Evolutionary conservation across 2,888 invertebrate species (phyloP).

Genomic region (Torymus tubicola): DNA sequence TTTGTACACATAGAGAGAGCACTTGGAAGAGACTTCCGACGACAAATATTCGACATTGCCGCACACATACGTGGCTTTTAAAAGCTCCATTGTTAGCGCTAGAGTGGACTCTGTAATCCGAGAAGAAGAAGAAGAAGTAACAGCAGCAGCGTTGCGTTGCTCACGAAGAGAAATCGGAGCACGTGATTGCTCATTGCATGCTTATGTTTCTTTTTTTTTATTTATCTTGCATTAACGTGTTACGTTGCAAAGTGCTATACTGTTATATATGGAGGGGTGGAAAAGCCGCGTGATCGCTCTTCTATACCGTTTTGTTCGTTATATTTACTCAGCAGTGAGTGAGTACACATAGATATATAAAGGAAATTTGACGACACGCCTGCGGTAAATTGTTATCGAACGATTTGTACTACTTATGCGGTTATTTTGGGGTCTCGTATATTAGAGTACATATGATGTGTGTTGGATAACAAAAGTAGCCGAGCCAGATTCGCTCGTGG

Average conservation of each 20-base stretch:
- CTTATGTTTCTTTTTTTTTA: constrained; percentile 36
- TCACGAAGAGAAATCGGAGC: constrained; percentile 10
- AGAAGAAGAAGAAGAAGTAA: background rate
- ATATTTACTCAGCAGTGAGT: constrained; percentile 2
- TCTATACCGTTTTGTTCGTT: constrained; percentile 5
- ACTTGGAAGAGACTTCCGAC: background rate
- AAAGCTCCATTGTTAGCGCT: constrained; percentile 33
- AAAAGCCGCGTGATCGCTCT: background rate
- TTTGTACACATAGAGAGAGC: no score
- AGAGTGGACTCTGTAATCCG: constrained; percentile 32
- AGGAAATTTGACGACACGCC: constrained; percentile 3
- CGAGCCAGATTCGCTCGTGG: background rate
- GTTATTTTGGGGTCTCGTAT: background rate
- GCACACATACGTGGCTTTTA: constrained; percentile 13
- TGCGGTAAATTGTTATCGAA: constrained; percentile 2
- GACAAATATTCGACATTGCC: constrained; percentile 25
- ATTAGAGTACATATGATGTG: background rate
- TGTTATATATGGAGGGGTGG: background rate
- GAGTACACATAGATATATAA: constrained; percentile 8
- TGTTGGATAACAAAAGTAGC: no score
- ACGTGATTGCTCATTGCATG: background rate
- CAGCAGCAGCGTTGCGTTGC: no score
- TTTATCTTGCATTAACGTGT: constrained; percentile 50
- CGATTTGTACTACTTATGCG: constrained; percentile 36
- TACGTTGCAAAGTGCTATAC: constrained; percentile 32